Conservation (phyloP, 2,113 vertebrate genomes). For the Periophthalmodon schlosseri region DNA sequence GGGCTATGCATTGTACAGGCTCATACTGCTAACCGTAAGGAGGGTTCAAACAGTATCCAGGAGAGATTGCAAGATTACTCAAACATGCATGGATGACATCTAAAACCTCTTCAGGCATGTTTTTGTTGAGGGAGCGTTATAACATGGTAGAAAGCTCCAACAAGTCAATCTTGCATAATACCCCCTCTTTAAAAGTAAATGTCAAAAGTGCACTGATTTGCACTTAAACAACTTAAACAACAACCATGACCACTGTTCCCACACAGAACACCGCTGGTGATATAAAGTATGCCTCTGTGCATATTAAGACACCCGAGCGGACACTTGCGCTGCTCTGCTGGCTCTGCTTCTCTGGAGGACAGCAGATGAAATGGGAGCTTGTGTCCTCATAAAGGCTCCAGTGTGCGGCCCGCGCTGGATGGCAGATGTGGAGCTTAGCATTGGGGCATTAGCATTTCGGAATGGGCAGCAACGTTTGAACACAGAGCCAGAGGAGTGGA, state of each 20-base stretch:
- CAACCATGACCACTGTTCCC: conserved; percentile 29
- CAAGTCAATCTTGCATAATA: no score
- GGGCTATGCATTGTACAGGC: no score
- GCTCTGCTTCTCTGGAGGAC: conserved; percentile 40
- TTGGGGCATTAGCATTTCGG: conserved; percentile 64
- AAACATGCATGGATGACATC: no score
- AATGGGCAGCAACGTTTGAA: conserved; percentile 45
- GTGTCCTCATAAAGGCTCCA: conserved; percentile 64
- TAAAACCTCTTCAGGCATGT: no score
- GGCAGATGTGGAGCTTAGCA: conserved; percentile 68
- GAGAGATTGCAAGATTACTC: no score
- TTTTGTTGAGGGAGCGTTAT: no score
- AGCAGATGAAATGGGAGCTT: conserved; percentile 65
- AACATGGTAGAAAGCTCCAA: no score
- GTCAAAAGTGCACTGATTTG: conserved; percentile 59
- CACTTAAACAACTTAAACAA: conserved; percentile 16
- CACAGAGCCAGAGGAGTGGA: conserved; percentile 50
- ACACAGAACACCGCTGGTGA: conserved; percentile 46
- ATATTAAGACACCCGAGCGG: conserved; percentile 67
- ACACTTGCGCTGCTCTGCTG: conserved; percentile 36
- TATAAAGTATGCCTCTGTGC: conserved; percentile 59
- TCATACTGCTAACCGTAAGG: no score
- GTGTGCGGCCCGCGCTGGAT: conserved; percentile 56
- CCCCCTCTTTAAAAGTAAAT: conserved; percentile 11
- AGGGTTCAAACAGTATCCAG: no score